phyloP scores from a whole-genome alignment of 64 coral and sea anemone species.

The Montipora foliosa region DNA sequence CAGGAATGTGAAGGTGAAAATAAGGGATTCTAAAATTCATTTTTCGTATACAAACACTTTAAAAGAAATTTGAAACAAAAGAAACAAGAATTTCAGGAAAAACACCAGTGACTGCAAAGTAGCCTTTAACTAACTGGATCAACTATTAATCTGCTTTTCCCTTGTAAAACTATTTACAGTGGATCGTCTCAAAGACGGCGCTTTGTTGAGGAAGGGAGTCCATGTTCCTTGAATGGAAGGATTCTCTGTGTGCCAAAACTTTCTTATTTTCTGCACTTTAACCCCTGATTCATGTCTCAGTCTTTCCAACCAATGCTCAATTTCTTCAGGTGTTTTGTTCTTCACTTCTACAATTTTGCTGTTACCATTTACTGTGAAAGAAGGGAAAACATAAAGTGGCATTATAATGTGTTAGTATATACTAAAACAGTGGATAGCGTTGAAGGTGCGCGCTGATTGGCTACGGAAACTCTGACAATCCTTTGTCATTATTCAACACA shows the following conservation, averaged over 20 bases:
- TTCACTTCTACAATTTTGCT: constrained; percentile 89
- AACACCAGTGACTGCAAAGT: not conserved
- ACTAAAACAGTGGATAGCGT: too few relatives aligned
- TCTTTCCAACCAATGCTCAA: constrained; percentile 69
- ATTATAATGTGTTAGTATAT: too few relatives aligned
- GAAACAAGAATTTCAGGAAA: too few relatives aligned
- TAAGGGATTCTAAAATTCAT: too few relatives aligned
- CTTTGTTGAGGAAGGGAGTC: constrained; percentile 94
- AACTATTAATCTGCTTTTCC: not conserved
- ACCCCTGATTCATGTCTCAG: constrained; percentile 86
- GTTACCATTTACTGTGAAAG: constrained; percentile 81
- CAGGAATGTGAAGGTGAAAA: too few relatives aligned
- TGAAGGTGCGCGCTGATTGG: too few relatives aligned
- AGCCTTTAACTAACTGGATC: not conserved
- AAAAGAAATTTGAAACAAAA: too few relatives aligned
- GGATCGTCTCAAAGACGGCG: constrained; percentile 42
- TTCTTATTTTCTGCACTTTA: constrained; percentile 80
- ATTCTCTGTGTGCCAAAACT: constrained; percentile 92
- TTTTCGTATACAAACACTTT: too few relatives aligned
- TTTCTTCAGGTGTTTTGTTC: constrained; percentile 77
- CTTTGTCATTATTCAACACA: too few relatives aligned
- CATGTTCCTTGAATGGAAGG: constrained; percentile 98
- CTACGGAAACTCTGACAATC: too few relatives aligned
- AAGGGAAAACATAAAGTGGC: not conserved
- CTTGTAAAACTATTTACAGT: not conserved